Base-by-base conservation (phyloP, 1,140 invertebrate species). In the Megalopta genalis region DNA sequence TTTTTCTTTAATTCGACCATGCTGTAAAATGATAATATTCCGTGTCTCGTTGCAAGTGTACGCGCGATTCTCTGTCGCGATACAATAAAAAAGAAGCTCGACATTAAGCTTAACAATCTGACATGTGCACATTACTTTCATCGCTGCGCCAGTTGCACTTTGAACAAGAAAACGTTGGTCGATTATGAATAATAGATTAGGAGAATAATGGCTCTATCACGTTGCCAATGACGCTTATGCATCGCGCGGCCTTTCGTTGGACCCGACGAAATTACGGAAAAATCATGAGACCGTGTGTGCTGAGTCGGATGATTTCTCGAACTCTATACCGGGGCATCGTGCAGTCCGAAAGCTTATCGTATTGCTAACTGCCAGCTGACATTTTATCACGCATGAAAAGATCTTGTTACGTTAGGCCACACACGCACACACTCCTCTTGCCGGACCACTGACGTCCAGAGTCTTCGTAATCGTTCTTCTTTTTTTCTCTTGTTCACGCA, bases 351-450 rank as follows among this genome's bases (percentile, higher is more conserved):
- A 37, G 49, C 63, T 59, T 57, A 74, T 74, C 72, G 32, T 59
- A 75, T 75, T 66, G 72, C 63, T 39, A 64, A 25, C 49, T 25
- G 72, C 72, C 49, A 66, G 63, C 63, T 75, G 72, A 66, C 37
- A 66, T 64, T 75, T 66, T 75, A 75, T 75, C 72, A 75, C 72
- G 32, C 42, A 74, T 52, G 72, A 65, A 37, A 73, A 60, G 72
- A 74, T 74, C 72, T 54, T 74, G 14, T 74, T 74, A 74, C 72
- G 46, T 65, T 65, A 25, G 46, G 64, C 46, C 46, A 65, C 72
- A 49, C 49, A 57, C 62, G 42, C n/a, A n/a, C n/a, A n/a, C n/a
- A n/a, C n/a, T n/a, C 46, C 37, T 54, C 72, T 74, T 37, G 42
- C 16, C 25, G 16, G 16, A 21, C 14, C 42, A 65, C 14, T 54